Evolutionary conservation across 2,113 vertebrate genomes (phyloP), one percentile per base, ranked within the genome.

Genomic region (Entelurus aequoreus): DNA sequence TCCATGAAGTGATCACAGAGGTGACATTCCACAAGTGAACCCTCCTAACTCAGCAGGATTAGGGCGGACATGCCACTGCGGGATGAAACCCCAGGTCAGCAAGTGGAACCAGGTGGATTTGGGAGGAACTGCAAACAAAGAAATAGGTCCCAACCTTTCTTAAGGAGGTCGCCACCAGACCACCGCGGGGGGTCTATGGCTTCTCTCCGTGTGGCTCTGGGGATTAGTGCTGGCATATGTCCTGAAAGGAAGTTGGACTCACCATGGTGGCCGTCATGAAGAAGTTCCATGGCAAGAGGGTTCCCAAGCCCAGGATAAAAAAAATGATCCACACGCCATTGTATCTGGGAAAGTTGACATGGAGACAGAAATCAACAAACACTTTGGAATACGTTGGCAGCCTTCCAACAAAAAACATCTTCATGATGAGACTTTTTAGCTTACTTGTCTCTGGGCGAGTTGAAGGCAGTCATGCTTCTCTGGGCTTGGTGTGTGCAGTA

Each of bases 221-320:
- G n/a, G 48, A 61, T 51, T 51, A 48, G 13, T n/a, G 50, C 36
- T 0, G 6, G 44, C 47, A 50, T 35, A 3, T 19, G 5, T 19
- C 28, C 14, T 47, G 5, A 54, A 76, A 54, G 3, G 21, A 16
- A 15, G 6, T 15, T 16, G 1, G 8, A 60, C 48, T 59, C 59
- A 97, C 97, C 90, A 78, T 11, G 4, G 92, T 92, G 68, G 95
- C 95, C 0, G 93, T 99, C 92, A 98, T 95, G 82, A 99, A 99
- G 86, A 99, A 98, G 83, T 96, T 99, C 97, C 97, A 99, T 3
- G 97, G 97, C 21, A 99, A 84, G 50, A 99, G 90, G 0, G 94
- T 98, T 79, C 95, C 97, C 82, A 98, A 82, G 5, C 97, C 97
- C 0, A 99, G 89, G 73, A 94, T 90, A 77, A 99, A 98, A 84